A percentile compares a stretch with the other conserved stretches of the same genome.
phyloP scores from a whole-genome alignment of 1,140 invertebrate species.

The Drosophila cardini region DNA sequence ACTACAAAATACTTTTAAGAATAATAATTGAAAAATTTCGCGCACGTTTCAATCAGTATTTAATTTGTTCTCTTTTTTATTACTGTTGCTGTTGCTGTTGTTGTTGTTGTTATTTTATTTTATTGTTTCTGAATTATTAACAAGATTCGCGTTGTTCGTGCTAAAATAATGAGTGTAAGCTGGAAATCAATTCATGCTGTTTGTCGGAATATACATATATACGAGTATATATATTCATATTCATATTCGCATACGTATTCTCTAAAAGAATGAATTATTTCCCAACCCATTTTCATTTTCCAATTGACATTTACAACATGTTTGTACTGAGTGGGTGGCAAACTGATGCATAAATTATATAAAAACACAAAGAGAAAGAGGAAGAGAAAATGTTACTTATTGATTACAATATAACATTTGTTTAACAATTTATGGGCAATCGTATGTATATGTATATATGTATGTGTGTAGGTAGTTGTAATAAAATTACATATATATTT shows the following conservation, averaged over 20 bases:
- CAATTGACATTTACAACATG: conserved; percentile 72
- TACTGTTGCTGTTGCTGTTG: too few relatives aligned
- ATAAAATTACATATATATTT: conserved; percentile 1
- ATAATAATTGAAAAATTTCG: conserved; percentile 54
- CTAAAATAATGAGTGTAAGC: conserved; percentile 68
- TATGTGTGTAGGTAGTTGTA: background rate
- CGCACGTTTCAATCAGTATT: conserved; percentile 48
- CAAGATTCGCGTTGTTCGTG: conserved; percentile 60
- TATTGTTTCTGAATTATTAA: conserved; percentile 69
- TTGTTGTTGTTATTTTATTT: too few relatives aligned
- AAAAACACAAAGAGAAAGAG: conserved; percentile 9
- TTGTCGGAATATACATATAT: conserved; percentile 15
- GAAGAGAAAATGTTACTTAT: conserved; percentile 59
- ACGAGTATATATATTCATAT: background rate
- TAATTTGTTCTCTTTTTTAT: background rate
- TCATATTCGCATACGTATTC: conserved; percentile 1
- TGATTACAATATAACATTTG: conserved; percentile 80
- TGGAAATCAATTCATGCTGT: conserved; percentile 71
- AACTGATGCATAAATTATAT: conserved; percentile 69
- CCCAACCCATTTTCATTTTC: conserved; percentile 1
- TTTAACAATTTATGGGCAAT: conserved; percentile 76
- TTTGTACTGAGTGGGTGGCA: conserved; percentile 41
- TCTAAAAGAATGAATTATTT: conserved; percentile 23
- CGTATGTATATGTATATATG: conserved; percentile 48
- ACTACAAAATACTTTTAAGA: background rate